phyloP scores from a whole-genome alignment of 2,888 invertebrate species.

The Agrilus mali region DNA sequence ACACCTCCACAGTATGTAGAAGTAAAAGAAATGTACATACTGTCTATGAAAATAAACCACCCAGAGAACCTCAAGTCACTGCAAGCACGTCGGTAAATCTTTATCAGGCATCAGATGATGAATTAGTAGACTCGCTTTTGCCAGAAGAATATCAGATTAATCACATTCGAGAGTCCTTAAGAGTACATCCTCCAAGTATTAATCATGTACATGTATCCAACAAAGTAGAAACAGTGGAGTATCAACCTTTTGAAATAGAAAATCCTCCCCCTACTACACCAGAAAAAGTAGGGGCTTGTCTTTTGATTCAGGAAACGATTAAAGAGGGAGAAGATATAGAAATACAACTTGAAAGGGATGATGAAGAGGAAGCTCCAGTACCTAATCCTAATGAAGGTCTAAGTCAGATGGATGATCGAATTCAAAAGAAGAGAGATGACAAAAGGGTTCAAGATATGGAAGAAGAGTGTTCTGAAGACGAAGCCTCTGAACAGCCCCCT shows the following conservation, averaged over 20 bases:
- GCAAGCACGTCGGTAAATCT: too few relatives aligned
- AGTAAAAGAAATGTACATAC: too few relatives aligned
- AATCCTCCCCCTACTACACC: constrained; percentile 96
- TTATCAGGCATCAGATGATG: too few relatives aligned
- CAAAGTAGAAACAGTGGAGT: constrained; percentile 99
- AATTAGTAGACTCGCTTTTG: too few relatives aligned
- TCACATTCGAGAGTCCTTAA: too few relatives aligned
- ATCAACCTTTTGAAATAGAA: constrained; percentile 90
- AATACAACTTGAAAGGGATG: constrained; percentile 83
- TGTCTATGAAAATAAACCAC: too few relatives aligned
- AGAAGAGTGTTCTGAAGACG: constrained; percentile 70
- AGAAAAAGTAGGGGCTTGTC: constrained; percentile 89
- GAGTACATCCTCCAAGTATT: too few relatives aligned
- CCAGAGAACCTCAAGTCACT: too few relatives aligned
- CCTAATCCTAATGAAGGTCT: constrained; percentile 35
- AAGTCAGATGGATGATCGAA: constrained; percentile 56
- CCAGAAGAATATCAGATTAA: too few relatives aligned
- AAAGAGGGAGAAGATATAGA: constrained; percentile 74
- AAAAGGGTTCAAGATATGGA: constrained; percentile 81
- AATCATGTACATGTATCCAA: too few relatives aligned
- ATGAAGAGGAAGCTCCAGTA: constrained; percentile 36
- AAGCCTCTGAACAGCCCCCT: constrained; percentile 34
- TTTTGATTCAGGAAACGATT: constrained; percentile 75
- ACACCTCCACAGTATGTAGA: too few relatives aligned
- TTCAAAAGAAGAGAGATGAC: constrained; percentile 35